Conservation (phyloP, 2,113 vertebrate genomes). For the Dascyllus trimaculatus region DNA sequence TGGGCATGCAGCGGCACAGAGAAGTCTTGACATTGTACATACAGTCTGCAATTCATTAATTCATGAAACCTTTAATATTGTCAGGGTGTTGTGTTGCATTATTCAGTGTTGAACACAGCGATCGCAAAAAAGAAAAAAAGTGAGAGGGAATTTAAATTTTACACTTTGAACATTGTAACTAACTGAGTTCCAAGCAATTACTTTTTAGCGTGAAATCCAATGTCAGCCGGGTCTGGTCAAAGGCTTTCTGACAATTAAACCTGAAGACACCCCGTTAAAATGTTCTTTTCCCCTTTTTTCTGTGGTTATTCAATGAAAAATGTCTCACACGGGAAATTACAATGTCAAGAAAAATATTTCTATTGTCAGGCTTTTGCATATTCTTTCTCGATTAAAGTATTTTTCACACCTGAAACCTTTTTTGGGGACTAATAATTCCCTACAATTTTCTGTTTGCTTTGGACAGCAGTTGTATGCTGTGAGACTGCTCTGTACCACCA, state of each 20-base stretch:
- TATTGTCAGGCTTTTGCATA: background rate
- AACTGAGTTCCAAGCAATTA: constrained; percentile 37
- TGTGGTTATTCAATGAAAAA: constrained; percentile 20
- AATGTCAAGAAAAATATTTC: constrained; percentile 26
- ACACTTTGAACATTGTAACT: constrained; percentile 33
- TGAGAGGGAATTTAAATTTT: constrained; percentile 29
- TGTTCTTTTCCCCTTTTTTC: background rate
- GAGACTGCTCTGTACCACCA: background rate
- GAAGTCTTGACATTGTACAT: constrained; percentile 14
- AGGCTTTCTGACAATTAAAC: constrained; percentile 64
- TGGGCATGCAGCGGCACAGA: constrained; percentile 2
- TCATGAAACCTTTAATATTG: constrained; percentile 20
- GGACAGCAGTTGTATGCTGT: background rate
- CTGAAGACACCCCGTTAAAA: constrained; percentile 25
- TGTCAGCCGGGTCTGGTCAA: constrained; percentile 56
- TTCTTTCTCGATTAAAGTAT: constrained; percentile 15
- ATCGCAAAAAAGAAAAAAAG: background rate
- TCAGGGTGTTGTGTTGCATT: constrained; percentile 27
- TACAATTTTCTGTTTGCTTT: constrained; percentile 2
- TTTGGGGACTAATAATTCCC: background rate
- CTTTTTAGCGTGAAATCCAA: constrained; percentile 41
- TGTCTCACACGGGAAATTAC: constrained; percentile 5
- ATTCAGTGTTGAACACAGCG: constrained; percentile 29
- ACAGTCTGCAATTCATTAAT: constrained; percentile 42
- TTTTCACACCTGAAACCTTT: background rate